Percentiles rank a stretch among this genome's conserved stretches.
phyloP scores from a whole-genome alignment of 2,797 vertebrate genomes.

The Parambassis ranga region DNA sequence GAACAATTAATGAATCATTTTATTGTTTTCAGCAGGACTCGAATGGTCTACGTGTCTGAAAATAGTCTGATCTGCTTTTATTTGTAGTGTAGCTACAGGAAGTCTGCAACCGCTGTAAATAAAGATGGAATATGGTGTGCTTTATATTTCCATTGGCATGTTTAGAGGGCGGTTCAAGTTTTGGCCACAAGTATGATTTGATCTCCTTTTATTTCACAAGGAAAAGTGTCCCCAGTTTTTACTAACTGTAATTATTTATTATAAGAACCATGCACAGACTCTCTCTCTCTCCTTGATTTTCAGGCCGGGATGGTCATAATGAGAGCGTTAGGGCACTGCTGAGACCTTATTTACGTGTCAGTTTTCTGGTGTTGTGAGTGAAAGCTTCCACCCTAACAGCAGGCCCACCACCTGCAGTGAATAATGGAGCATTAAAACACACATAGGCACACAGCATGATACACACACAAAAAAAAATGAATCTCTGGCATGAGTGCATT shows the following conservation, averaged over 20 bases:
- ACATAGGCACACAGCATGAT: constrained; percentile 5
- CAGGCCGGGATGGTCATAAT: constrained; percentile 6
- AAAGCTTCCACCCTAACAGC: constrained; percentile 64
- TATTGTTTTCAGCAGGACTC: background rate
- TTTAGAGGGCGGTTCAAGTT: constrained; percentile 48
- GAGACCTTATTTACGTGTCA: constrained; percentile 51
- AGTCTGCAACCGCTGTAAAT: constrained; percentile 49
- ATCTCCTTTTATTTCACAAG: constrained; percentile 48
- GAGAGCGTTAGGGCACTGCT: constrained; percentile 13
- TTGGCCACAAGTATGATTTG: constrained; percentile 48
- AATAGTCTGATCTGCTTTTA: constrained; percentile 2
- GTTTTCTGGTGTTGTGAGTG: constrained; percentile 52
- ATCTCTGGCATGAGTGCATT: background rate
- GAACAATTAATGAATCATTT: background rate
- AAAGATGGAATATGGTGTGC: constrained; percentile 48
- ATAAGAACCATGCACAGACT: constrained; percentile 48
- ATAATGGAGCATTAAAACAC: constrained; percentile 58
- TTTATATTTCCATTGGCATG: constrained; percentile 59
- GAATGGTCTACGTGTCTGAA: background rate
- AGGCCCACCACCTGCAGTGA: constrained; percentile 85
- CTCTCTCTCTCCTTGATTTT: background rate
- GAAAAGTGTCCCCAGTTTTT: constrained; percentile 39
- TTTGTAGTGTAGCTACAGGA: constrained; percentile 6
- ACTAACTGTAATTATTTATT: constrained; percentile 56
- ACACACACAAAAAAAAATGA: background rate